These are phyloP conservation scores for Enhydra lutris DNA, from an alignment of 2,113 vertebrate genomes.

Conservation along the genomic window DNA sequence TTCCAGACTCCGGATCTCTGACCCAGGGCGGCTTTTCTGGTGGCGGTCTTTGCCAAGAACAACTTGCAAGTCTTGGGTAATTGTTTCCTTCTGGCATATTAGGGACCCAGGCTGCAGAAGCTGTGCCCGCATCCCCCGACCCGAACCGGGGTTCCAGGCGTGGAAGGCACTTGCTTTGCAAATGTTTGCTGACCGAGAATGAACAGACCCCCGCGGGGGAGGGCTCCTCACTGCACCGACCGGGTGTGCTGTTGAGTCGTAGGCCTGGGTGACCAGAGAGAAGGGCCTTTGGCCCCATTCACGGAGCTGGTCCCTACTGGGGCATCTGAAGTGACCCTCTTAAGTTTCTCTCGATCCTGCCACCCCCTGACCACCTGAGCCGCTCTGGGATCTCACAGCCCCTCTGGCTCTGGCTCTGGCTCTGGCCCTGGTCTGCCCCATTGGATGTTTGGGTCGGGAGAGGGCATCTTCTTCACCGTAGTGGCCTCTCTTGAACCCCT, in stretches of 20 bases:
- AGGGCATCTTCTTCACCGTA: background rate
- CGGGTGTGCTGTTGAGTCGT: rapidly evolving
- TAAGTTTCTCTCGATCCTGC: background rate
- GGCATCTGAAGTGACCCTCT: background rate
- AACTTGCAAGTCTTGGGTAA: background rate
- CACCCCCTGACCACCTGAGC: background rate
- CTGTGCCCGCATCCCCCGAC: background rate
- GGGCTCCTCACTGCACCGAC: background rate
- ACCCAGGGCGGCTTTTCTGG: background rate
- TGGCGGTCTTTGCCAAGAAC: background rate
- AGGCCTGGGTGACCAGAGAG: too few relatives aligned
- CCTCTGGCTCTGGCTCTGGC: too few relatives aligned
- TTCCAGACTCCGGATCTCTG: background rate
- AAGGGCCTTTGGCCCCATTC: background rate
- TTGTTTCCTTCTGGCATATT: background rate
- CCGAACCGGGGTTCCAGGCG: too few relatives aligned
- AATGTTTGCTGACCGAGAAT: background rate
- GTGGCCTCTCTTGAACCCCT: background rate
- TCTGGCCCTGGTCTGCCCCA: background rate
- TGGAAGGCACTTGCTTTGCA: background rate
- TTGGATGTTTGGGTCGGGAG: background rate
- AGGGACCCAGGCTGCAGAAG: background rate
- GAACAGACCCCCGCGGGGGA: background rate
- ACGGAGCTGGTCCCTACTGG: background rate
- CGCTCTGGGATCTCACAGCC: background rate